Evolutionary conservation across 2,797 vertebrate species (phyloP), one percentile per base, ranked within the genome.

Genomic region (Labroides dimidiatus): DNA sequence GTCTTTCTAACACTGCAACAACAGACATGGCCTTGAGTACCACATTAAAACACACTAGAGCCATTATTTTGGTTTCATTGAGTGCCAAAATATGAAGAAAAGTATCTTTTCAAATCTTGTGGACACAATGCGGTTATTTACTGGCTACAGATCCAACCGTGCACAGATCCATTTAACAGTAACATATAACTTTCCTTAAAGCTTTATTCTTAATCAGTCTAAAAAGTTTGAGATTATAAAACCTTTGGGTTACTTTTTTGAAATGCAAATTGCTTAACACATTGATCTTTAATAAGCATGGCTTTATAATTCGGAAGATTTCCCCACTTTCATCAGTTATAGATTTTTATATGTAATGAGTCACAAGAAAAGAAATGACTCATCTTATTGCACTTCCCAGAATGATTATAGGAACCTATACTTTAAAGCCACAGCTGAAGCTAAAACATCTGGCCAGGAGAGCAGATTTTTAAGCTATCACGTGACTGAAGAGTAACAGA

Each of bases 311-410:
- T 41, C 11, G 27, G 15, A 3, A 24, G 30, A 33, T 36, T 36
- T 21, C 27, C 10, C 9, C n/a, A n/a, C 17, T 47, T 73, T 44
- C 69, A 52, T 33, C 50, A 39, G 62, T 71, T 64, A 24, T 4
- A 50, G 14, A 27, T 54, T 43, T 63, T 36, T 57, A 11, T 36
- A 42, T 11, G 14, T 13, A 4, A 4, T 10, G 51, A 50, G 44
- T 41, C 4, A 57, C 47, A 71, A 4, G 17, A 68, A 11, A 62
- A 61, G 43, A 10, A 37, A 47, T 69, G 70, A 80, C 39, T 76
- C 24, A 68, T 61, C 53, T 77, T 27, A 19, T 60, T 69, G 63
- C 63, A 42, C 39, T 48, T 30, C 21, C 14, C 43, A 45, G 27
- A 45, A 57, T 36, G 6, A 51, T 21, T 27, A 30, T 19, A 47